Conservation (phyloP, 2,888 invertebrate genomes). For the Villa cingulata region DNA sequence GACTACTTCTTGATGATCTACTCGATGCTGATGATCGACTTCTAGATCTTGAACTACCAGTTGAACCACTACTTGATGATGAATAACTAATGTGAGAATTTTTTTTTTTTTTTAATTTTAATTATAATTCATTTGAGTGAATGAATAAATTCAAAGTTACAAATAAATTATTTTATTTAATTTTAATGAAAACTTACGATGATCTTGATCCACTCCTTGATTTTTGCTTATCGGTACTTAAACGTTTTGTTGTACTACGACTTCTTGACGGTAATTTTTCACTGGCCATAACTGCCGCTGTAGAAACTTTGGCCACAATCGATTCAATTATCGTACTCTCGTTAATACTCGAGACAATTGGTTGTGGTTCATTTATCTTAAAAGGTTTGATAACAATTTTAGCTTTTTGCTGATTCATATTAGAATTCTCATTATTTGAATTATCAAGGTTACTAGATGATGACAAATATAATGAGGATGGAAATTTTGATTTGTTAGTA, state of each 20-base stretch:
- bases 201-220: slow-evolving; percentile 40
- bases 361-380: slow-evolving; percentile 36
- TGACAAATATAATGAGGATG: background rate
- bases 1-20: slow-evolving; percentile 28
- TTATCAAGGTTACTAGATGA: background rate
- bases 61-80: slow-evolving; percentile 23
- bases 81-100: slow-evolving; percentile 24
- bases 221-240: slow-evolving; percentile 13
- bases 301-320: slow-evolving; percentile 33
- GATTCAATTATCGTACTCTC: slow-evolving; percentile 32
- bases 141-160: background rate
- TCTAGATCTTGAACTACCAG: slow-evolving; percentile 27
- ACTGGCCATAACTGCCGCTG: slow-evolving; percentile 23
- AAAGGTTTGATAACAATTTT: slow-evolving; percentile 37
- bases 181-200: slow-evolving; percentile 19
- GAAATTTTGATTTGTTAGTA: slow-evolving; percentile 1
- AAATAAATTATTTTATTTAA: background rate
- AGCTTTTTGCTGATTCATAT: slow-evolving; percentile 22
- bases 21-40: slow-evolving; percentile 32
- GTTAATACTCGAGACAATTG: slow-evolving; percentile 29
- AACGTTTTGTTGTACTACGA: slow-evolving; percentile 25
- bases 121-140: too few relatives aligned
- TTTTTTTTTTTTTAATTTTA: too few relatives aligned
- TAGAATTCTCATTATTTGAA: background rate
- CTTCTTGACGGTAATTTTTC: slow-evolving; percentile 22